Evolutionary conservation across 2,888 invertebrate species (phyloP).

Genomic region (Tetragonula carbonaria): DNA sequence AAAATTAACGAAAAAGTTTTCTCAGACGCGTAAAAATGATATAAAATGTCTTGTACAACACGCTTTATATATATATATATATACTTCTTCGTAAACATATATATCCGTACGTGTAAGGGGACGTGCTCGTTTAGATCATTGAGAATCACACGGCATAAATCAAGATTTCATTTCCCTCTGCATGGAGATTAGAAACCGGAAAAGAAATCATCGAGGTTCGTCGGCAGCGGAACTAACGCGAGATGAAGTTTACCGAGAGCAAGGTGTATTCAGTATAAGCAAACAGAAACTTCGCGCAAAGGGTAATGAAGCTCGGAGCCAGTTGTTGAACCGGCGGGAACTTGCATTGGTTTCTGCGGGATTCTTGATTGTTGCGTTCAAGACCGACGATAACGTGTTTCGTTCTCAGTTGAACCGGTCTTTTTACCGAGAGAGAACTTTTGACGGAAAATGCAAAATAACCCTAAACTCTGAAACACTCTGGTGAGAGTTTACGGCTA

Average conservation of each 20-base stretch:
- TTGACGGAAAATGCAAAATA: too few relatives aligned
- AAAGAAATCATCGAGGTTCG: constrained; percentile 8
- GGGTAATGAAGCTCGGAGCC: constrained; percentile 49
- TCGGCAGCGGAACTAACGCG: not conserved
- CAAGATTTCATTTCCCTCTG: constrained; percentile 1
- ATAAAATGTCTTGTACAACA: too few relatives aligned
- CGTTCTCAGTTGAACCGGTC: not conserved
- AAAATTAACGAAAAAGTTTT: too few relatives aligned
- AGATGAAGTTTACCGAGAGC: constrained; percentile 45
- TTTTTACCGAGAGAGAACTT: too few relatives aligned
- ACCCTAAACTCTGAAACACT: too few relatives aligned
- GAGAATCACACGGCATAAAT: constrained; percentile 3
- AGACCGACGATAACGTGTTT: constrained; percentile 18
- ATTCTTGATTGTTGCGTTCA: constrained; percentile 31
- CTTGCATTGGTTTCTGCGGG: constrained; percentile 25
- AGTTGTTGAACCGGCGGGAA: constrained; percentile 32
- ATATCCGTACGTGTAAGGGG: too few relatives aligned
- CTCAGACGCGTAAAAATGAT: too few relatives aligned
- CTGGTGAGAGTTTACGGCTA: too few relatives aligned
- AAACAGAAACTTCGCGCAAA: constrained; percentile 48
- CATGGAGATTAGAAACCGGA: constrained; percentile 15
- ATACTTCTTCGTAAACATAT: too few relatives aligned
- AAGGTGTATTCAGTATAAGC: constrained; percentile 41
- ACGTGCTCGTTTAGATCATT: not conserved
- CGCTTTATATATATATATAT: too few relatives aligned